A percentile compares a stretch with the other conserved stretches of the same genome.
phyloP scores from a whole-genome alignment of 2,888 invertebrate species.

The Pimpla rufipes region DNA sequence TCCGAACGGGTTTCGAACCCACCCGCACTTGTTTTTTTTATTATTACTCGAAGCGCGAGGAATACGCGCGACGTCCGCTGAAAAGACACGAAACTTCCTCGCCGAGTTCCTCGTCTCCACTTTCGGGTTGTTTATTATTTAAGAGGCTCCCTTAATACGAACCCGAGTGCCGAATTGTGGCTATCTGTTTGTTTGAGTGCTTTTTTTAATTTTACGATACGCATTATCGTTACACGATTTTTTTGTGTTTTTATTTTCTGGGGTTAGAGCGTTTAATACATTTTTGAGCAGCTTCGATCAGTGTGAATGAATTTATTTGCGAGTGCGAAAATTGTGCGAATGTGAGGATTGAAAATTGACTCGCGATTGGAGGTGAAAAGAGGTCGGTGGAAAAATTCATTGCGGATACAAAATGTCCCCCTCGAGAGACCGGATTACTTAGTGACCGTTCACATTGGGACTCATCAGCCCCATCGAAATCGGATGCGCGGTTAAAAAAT shows the following conservation, averaged over 20 bases:
- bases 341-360: not conserved
- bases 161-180: constrained; percentile 14
- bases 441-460: constrained; percentile 65
- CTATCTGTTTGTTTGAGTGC: not conserved
- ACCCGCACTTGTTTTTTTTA: constrained; percentile 47
- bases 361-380: not conserved
- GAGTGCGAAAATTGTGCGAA: not conserved
- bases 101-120: constrained; percentile 5
- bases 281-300: constrained; percentile 5
- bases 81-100: constrained; percentile 49
- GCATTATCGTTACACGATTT: constrained; percentile 42
- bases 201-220: constrained; percentile 53
- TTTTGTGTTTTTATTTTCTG: constrained; percentile 18
- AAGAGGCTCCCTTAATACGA: constrained; percentile 46
- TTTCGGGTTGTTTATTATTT: constrained; percentile 60
- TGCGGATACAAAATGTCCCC: not conserved
- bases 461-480: constrained; percentile 83
- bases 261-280: not conserved
- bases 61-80: constrained; percentile 31
- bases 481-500: no score
- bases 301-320: not conserved
- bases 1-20: constrained; percentile 15
- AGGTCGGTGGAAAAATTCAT: not conserved
- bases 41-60: constrained; percentile 41
- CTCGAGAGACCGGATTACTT: no score